Percentiles rank a stretch among this genome's conserved stretches.
phyloP scores from a whole-genome alignment of 2,113 vertebrate genomes.

The Oriolus oriolus region DNA sequence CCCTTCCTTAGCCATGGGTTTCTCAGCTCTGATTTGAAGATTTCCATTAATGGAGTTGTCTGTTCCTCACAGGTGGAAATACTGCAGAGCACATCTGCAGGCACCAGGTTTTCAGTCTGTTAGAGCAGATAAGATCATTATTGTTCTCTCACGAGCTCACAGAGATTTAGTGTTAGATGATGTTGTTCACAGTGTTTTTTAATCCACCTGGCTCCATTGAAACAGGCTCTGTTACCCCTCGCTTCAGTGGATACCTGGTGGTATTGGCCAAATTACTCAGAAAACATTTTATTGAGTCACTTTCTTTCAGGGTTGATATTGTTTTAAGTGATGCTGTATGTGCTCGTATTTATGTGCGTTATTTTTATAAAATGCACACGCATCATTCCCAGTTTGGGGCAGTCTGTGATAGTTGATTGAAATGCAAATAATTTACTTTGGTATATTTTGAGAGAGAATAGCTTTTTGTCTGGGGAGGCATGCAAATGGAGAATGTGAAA shows the following conservation, averaged over 20 bases:
- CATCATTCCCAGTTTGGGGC: not conserved
- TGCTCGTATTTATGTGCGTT: not conserved
- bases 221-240: not conserved
- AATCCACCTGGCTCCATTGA: not conserved
- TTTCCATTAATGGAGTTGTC: constrained; percentile 38
- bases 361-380: not conserved
- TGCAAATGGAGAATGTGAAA: not conserved
- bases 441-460: not conserved
- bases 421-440: not conserved
- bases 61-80: constrained; percentile 22
- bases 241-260: not conserved
- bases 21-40: constrained; percentile 5
- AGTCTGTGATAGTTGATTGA: not conserved
- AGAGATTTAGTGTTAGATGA: not conserved
- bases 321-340: not conserved
- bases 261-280: not conserved
- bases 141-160: not conserved
- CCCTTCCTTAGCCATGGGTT: not conserved
- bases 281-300: not conserved
- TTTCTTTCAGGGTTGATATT: not conserved
- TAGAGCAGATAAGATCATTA: constrained; percentile 10
- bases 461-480: not conserved
- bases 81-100: not conserved
- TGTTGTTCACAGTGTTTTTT: constrained; percentile 2
- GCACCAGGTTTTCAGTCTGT: constrained; percentile 7